phyloP scores from a whole-genome alignment of 64 coral and sea anemone genomes.

The Montipora capricornis region DNA sequence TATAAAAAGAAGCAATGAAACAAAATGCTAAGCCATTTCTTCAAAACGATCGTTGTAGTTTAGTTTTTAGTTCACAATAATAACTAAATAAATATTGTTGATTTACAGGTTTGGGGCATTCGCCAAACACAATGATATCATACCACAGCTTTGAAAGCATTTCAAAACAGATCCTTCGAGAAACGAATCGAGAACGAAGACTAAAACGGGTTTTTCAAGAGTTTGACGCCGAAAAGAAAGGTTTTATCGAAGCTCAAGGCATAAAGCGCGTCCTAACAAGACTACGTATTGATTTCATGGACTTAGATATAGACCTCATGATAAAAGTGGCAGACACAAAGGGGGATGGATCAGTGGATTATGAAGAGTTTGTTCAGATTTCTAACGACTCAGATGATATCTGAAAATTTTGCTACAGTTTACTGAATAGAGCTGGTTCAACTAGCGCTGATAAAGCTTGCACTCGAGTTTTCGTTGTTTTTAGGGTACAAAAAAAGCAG shows the following conservation, averaged over 20 bases:
- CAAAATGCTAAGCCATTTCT: background rate
- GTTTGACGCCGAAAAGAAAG: slow-evolving; percentile 81
- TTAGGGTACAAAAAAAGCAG: too few species aligned
- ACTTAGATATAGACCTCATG: slow-evolving; percentile 83
- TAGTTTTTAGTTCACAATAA: background rate
- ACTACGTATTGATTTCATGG: slow-evolving; percentile 70
- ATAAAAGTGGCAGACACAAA: slow-evolving; percentile 84
- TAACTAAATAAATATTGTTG: background rate
- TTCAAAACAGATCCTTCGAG: slow-evolving; percentile 46
- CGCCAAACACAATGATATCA: slow-evolving; percentile 37
- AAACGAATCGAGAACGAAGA: slow-evolving; percentile 35
- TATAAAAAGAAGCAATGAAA: background rate
- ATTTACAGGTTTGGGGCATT: slow-evolving; percentile 30
- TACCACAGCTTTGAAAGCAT: slow-evolving; percentile 53
- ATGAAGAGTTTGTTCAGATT: slow-evolving; percentile 88
- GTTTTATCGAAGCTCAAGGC: slow-evolving; percentile 69
- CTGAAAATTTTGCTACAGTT: background rate
- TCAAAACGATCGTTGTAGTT: background rate
- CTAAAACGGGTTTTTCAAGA: slow-evolving; percentile 79
- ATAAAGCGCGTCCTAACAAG: slow-evolving; percentile 80
- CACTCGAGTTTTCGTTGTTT: too few species aligned
- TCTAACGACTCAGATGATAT: slow-evolving; percentile 46
- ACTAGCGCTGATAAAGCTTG: too few species aligned
- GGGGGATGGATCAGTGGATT: slow-evolving; percentile 82
- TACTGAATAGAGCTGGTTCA: too few species aligned